These are phyloP conservation scores for Tetragonisca angustula DNA, from an alignment of 2,888 invertebrate genomes.

Conservation along the genomic window DNA sequence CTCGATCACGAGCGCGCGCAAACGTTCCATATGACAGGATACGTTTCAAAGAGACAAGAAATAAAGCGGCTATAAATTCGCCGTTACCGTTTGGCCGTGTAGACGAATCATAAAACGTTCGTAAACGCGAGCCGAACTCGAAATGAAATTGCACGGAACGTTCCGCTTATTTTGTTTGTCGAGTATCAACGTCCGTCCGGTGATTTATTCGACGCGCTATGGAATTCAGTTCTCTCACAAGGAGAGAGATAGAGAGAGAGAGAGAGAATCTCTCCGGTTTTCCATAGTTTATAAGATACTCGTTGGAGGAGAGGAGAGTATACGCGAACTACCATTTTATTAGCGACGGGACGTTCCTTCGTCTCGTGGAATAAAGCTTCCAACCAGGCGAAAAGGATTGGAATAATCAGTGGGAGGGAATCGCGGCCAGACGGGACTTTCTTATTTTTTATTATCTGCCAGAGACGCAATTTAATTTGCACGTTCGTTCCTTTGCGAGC, in stretches of 20 bases:
- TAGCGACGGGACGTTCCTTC: constrained; percentile 16
- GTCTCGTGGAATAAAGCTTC: constrained; percentile 1
- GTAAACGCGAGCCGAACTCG: constrained; percentile 7
- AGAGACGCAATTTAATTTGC: constrained; percentile 55
- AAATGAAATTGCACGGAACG: constrained; percentile 19
- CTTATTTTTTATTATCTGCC: constrained; percentile 24
- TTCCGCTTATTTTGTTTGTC: constrained; percentile 20
- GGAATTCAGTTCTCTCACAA: constrained; percentile 7
- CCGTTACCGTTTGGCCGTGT: background rate
- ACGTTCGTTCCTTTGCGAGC: constrained; percentile 23
- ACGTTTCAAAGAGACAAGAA: background rate
- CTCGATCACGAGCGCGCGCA: background rate
- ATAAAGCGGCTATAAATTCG: constrained; percentile 6
- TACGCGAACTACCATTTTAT: constrained; percentile 34
- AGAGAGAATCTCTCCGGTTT: background rate
- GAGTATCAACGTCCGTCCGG: background rate
- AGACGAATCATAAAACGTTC: constrained; percentile 5
- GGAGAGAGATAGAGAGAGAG: background rate
- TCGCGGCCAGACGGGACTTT: background rate
- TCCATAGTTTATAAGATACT: constrained; percentile 11
- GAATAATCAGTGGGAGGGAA: constrained; percentile 8
- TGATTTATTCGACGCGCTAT: constrained; percentile 25
- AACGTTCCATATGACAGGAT: background rate
- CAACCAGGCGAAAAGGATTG: background rate
- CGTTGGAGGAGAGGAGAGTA: background rate